Evolutionary conservation across 1,140 invertebrate species (phyloP), one percentile per base, ranked within the genome.

Genomic region (Chrysomallon squamiferum): DNA sequence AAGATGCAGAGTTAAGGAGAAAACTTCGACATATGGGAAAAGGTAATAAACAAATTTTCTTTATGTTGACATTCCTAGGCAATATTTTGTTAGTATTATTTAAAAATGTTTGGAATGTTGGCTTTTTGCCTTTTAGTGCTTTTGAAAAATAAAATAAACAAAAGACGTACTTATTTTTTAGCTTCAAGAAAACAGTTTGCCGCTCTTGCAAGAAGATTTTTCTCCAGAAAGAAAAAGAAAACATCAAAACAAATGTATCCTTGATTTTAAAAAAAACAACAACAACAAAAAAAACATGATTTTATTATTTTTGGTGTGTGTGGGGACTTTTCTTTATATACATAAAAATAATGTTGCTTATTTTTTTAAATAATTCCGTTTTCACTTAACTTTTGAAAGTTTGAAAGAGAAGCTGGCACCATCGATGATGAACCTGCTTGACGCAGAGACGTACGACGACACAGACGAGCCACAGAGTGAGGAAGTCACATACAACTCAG

Each of bases 1-100:
- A 93, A 22, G 77, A 80, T 84, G 92, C 92, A 47, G 89, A 90
- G 20, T 93, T 94, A 73, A 90, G 91, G 81, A 92, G 94, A 85
- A 90, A 92, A 78, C 84, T 95, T 27, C 91, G 90, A 85, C 92
- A 94, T 84, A 95, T 95, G 93, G 93, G 93, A 27, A 93, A 94
- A 90, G 85, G 91, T 92, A 70, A 74, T 38, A 38, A 38, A 38
- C 35, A 38, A 38, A 15, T 15, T 38, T 38, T 15, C 35, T 7
- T 38, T 38, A 38, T 38, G 35, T 38, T 38, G 5, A 38, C 15
- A 15, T 38, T 15, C 35, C 35, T 5, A 38, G 35, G n/a, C 35
- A 38, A 38, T 38, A 38, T 38, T 38, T 15, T 38, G 5, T 38
- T 15, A 38, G 15, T 38, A 38, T 38, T 38, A 38, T 38, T 38